These are phyloP conservation scores for Tiliacea aurago DNA, from an alignment of 2,888 invertebrate species.

Conservation along the genomic window DNA sequence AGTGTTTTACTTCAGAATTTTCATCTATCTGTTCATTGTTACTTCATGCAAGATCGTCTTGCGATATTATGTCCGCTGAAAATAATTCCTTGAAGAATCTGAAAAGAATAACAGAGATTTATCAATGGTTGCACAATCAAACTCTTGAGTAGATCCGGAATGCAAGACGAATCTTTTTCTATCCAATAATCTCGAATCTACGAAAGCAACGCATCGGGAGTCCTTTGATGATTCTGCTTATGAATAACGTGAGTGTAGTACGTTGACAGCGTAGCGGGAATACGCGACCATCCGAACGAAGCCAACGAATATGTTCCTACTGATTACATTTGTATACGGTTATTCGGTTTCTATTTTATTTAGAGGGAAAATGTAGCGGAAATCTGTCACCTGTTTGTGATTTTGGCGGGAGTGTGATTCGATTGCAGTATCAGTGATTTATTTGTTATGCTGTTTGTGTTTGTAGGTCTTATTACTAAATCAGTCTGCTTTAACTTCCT, in stretches of 20 bases:
- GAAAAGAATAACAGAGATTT: background rate
- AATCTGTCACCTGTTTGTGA: conserved; percentile 28
- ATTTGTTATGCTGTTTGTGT: background rate
- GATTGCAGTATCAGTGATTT: conserved; percentile 29
- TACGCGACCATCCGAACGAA: conserved; percentile 68
- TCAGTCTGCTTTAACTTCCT: background rate
- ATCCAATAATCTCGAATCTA: conserved; percentile 59
- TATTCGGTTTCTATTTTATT: conserved; percentile 53
- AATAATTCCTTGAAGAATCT: background rate
- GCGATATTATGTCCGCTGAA: background rate
- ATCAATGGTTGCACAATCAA: background rate
- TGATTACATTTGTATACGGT: conserved; percentile 63
- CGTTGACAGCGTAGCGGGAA: conserved; percentile 76
- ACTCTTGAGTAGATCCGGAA: background rate
- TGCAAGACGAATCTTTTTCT: conserved; percentile 12
- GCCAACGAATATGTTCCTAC: conserved; percentile 65
- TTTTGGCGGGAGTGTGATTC: conserved; percentile 33
- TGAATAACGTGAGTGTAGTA: conserved; percentile 81
- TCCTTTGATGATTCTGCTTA: conserved; percentile 86
- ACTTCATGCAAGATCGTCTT: background rate
- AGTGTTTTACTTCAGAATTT: background rate
- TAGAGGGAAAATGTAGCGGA: conserved; percentile 38
- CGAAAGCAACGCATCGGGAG: conserved; percentile 62
- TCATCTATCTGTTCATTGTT: background rate
- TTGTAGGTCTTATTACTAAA: background rate